These are phyloP conservation scores for Cartodere bifasciata DNA, from an alignment of 2,888 invertebrate species.

Conservation along the genomic window DNA sequence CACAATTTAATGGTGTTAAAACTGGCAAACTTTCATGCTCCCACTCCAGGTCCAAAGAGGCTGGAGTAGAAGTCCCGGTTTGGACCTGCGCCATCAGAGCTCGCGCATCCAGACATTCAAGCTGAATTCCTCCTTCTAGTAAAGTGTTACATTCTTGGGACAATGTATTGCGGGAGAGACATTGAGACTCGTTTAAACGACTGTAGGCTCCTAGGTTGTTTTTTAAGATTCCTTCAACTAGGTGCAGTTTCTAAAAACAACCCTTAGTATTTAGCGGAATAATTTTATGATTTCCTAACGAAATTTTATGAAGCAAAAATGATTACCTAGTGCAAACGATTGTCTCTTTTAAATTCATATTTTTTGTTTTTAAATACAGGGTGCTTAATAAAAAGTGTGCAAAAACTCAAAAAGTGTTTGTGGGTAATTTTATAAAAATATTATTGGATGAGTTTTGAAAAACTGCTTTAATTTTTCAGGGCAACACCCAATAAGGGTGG, in stretches of 20 bases:
- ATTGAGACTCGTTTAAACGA: slow-evolving; percentile 32
- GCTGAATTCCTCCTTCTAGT: too few relatives aligned
- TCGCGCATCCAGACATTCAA: slow-evolving; percentile 47
- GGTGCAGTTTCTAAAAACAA: slow-evolving; percentile 28
- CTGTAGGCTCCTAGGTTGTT: slow-evolving; percentile 29
- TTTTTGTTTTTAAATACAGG: neutral
- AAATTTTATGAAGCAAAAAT: too few relatives aligned
- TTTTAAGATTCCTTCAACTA: slow-evolving; percentile 32
- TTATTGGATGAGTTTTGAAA: slow-evolving; percentile 1
- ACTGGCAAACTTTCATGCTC: slow-evolving; percentile 46
- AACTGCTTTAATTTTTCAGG: too few relatives aligned
- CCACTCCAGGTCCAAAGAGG: slow-evolving; percentile 59
- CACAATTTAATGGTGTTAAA: slow-evolving; percentile 28
- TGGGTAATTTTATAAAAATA: slow-evolving; percentile 4
- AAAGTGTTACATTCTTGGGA: too few relatives aligned
- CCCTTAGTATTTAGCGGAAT: neutral
- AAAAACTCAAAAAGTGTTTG: neutral
- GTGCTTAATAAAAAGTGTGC: neutral
- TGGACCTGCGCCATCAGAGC: slow-evolving; percentile 33
- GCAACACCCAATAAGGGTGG: too few relatives aligned
- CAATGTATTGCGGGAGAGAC: slow-evolving; percentile 23
- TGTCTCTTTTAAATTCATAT: neutral
- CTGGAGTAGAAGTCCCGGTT: slow-evolving; percentile 46
- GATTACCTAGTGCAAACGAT: neutral
- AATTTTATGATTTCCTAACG: too few relatives aligned